These are phyloP conservation scores for Aricia artaxerxes DNA, from an alignment of 2,888 invertebrate genomes.

Conservation along the genomic window DNA sequence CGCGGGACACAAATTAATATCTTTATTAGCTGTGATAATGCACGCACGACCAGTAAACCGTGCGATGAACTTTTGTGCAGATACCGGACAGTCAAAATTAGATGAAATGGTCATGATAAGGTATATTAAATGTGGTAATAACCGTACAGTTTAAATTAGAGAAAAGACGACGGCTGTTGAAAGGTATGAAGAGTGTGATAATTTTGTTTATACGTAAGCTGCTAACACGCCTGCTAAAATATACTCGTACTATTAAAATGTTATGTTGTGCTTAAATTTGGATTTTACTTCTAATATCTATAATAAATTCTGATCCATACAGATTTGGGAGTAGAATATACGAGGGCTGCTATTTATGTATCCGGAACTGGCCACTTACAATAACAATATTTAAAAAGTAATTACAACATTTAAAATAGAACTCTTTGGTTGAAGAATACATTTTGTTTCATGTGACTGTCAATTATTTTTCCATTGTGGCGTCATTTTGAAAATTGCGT, in stretches of 20 bases:
- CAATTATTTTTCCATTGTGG: too few relatives aligned
- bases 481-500: too few relatives aligned
- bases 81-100: slow-evolving; percentile 17
- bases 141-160: neutral
- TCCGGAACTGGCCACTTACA: too few relatives aligned
- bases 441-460: too few relatives aligned
- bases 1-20: slow-evolving; percentile 56
- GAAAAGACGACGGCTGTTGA: neutral
- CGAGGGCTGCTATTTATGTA: too few relatives aligned
- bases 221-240: too few relatives aligned
- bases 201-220: too few relatives aligned
- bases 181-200: neutral
- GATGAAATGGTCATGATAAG: neutral
- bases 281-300: neutral
- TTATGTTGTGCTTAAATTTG: too few relatives aligned
- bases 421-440: too few relatives aligned
- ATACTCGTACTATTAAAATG: too few relatives aligned
- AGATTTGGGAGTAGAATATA: neutral
- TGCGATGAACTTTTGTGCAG: slow-evolving; percentile 53
- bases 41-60: slow-evolving; percentile 66
- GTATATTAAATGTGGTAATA: neutral
- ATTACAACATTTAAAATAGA: too few relatives aligned
- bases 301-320: neutral
- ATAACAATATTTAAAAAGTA: too few relatives aligned
- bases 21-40: slow-evolving; percentile 69